Evolutionary conservation across 2,797 vertebrate genomes (phyloP).

Genomic region (Cynopterus sphinx): DNA sequence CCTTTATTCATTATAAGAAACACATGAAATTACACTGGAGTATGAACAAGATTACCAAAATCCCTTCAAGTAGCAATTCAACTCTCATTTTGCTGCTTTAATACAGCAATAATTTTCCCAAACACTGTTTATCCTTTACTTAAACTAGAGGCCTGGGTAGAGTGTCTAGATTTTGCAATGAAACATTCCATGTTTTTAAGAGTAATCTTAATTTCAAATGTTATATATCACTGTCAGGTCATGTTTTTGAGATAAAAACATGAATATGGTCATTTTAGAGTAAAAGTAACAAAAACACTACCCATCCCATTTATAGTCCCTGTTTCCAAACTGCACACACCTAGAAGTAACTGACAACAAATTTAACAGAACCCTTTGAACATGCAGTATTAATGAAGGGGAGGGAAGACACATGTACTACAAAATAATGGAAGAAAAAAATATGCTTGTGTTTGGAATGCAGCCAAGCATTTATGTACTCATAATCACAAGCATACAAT

Average conservation of each 20-base stretch:
- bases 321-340: background rate
- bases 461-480: conserved; percentile 28
- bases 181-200: conserved; percentile 36
- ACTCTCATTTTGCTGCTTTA: background rate
- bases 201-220: conserved; percentile 52
- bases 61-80: conserved; percentile 14
- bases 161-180: background rate
- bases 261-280: background rate
- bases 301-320: background rate
- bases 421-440: conserved; percentile 48
- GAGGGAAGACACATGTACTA: background rate
- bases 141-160: background rate
- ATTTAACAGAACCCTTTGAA: conserved; percentile 31
- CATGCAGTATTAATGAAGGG: conserved; percentile 4
- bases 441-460: conserved; percentile 13
- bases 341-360: conserved; percentile 20
- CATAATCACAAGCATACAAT: conserved; percentile 36
- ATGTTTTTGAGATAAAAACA: conserved; percentile 23
- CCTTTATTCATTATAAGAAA: conserved; percentile 51
- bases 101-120: background rate
- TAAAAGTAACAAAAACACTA: conserved; percentile 42
- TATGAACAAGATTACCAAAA: conserved; percentile 49
- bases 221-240: background rate
- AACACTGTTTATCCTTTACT: conserved; percentile 14
- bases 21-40: conserved; percentile 42